Conservation (phyloP, 2,797 vertebrate genomes). For the Danio aesculapii region DNA sequence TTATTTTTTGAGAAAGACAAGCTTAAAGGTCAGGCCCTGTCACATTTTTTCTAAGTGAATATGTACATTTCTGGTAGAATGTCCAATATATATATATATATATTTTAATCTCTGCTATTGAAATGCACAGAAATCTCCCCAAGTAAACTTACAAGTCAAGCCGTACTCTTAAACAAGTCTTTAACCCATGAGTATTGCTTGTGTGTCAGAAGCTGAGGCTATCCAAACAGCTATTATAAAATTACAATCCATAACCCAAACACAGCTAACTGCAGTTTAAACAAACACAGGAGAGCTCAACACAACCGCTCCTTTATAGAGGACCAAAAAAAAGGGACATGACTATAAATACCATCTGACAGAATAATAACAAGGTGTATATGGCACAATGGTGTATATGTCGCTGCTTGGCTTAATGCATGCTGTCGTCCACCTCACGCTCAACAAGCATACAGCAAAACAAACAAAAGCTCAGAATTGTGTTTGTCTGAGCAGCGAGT, state of each 20-base stretch:
- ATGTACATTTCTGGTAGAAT: too few relatives aligned
- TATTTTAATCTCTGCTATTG: neutral
- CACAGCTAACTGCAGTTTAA: slow-evolving; percentile 68
- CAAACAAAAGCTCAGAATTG: slow-evolving; percentile 39
- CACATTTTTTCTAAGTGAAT: too few relatives aligned
- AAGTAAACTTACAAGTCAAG: slow-evolving; percentile 23
- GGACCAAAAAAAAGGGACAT: slow-evolving; percentile 21
- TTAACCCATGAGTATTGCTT: slow-evolving; percentile 16
- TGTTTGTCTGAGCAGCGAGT: slow-evolving; percentile 24
- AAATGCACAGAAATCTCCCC: neutral
- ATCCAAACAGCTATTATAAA: slow-evolving; percentile 75
- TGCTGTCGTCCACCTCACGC: slow-evolving; percentile 33
- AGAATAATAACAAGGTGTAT: slow-evolving; percentile 62
- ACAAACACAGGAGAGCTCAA: slow-evolving; percentile 63
- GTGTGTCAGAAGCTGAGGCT: slow-evolving; percentile 57
- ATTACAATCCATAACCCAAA: slow-evolving; percentile 75
- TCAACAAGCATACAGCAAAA: slow-evolving; percentile 52
- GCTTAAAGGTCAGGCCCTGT: too few relatives aligned
- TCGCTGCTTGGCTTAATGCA: slow-evolving; percentile 48
- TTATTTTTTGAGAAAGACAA: too few relatives aligned
- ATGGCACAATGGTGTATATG: too few relatives aligned
- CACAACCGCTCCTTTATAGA: slow-evolving; percentile 50
- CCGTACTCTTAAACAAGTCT: slow-evolving; percentile 5
- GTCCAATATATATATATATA: too few relatives aligned
- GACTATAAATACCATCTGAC: slow-evolving; percentile 63